Conservation (phyloP, 2,113 vertebrate species). For the Osmerus eperlanus region DNA sequence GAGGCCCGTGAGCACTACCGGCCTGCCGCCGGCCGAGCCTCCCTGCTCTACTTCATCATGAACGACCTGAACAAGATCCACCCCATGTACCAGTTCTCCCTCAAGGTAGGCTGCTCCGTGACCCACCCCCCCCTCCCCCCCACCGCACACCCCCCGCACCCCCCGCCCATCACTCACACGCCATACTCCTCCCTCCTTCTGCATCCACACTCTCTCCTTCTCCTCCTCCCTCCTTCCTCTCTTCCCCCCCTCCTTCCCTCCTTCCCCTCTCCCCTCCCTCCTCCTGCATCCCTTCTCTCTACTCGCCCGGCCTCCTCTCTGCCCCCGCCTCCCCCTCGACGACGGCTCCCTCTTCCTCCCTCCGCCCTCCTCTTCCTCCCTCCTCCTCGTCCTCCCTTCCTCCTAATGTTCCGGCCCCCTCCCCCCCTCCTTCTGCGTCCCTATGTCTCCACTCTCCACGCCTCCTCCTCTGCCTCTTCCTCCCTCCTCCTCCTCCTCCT, state of each 20-base stretch:
- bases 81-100: constrained; percentile 95
- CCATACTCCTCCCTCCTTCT: constrained; percentile 10
- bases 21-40: constrained; percentile 78
- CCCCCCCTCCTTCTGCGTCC: too few relatives aligned
- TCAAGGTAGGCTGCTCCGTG: constrained; percentile 74
- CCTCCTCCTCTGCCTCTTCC: not conserved
- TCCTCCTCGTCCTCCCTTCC: too few relatives aligned
- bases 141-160: too few relatives aligned
- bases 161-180: too few relatives aligned
- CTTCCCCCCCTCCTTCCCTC: too few relatives aligned
- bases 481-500: not conserved
- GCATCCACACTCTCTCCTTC: constrained; percentile 12
- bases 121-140: constrained; percentile 16
- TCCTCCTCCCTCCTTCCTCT: constrained; percentile 3
- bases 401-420: too few relatives aligned
- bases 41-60: constrained; percentile 94
- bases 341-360: too few relatives aligned
- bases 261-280: not conserved
- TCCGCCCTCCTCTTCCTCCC: too few relatives aligned
- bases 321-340: too few relatives aligned
- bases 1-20: constrained; percentile 91
- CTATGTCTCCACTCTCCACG: constrained; percentile 2
- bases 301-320: too few relatives aligned
- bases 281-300: constrained; percentile 14
- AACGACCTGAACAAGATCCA: constrained; percentile 88